Conservation (phyloP, 1,140 invertebrate genomes). For the Anastatus disparis region DNA sequence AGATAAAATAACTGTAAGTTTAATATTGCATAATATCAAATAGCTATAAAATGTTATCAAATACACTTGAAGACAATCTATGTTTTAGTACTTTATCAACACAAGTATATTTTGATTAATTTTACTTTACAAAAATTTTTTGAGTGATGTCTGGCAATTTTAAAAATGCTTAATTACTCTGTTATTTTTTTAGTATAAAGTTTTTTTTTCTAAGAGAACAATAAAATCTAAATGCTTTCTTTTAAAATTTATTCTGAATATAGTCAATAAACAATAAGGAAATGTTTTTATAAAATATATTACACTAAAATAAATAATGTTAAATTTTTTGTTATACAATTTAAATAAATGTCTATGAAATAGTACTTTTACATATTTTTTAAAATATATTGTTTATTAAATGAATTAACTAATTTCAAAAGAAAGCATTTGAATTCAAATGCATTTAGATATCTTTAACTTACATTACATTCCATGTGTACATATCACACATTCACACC, state of each 20-base stretch:
- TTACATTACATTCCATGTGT: background rate
- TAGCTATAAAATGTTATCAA: conserved; percentile 19
- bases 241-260: too few relatives aligned
- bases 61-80: background rate
- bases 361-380: conserved; percentile 73
- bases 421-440: conserved; percentile 10
- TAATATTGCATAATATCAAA: conserved; percentile 14
- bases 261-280: too few relatives aligned
- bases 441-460: conserved; percentile 3
- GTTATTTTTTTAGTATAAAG: background rate
- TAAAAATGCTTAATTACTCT: background rate
- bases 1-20: conserved; percentile 6
- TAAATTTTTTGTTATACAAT: too few relatives aligned
- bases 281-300: too few relatives aligned
- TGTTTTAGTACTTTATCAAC: background rate
- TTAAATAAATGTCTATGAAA: too few relatives aligned
- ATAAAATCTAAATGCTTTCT: too few relatives aligned
- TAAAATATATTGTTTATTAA: conserved; percentile 66
- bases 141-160: conserved; percentile 1
- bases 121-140: conserved; percentile 9
- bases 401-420: conserved; percentile 6
- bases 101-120: background rate
- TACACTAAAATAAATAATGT: too few relatives aligned
- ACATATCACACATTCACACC: background rate
- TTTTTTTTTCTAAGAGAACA: background rate